These are phyloP conservation scores for Benitochromis conjunctus DNA, from an alignment of 2,113 vertebrate species.

Conservation along the genomic window DNA sequence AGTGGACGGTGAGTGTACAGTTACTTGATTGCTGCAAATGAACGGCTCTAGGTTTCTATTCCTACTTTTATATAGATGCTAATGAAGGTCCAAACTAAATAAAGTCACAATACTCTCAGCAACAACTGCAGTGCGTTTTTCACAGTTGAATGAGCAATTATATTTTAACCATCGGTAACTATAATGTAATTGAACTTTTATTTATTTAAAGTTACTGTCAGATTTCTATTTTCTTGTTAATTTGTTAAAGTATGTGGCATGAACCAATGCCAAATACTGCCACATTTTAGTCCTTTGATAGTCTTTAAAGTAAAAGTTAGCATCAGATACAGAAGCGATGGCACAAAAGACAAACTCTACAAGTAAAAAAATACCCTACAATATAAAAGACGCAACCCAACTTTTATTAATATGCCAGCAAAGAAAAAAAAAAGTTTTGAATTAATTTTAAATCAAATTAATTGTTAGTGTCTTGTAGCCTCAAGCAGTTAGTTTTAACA, in stretches of 20 bases:
- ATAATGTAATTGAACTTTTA: not conserved
- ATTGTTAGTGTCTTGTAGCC: not conserved
- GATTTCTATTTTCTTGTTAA: fast-evolving
- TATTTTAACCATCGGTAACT: not conserved
- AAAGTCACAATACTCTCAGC: not conserved
- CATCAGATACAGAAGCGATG: not conserved
- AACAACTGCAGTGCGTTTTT: not conserved
- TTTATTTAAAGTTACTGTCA: not conserved
- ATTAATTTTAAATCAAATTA: not conserved
- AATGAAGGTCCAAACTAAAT: not conserved
- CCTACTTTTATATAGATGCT: not conserved
- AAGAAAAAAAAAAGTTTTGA: not conserved
- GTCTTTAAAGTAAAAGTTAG: not conserved
- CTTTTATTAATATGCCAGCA: not conserved
- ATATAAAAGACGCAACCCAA: not conserved
- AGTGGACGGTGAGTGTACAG: not conserved
- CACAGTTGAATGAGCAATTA: not conserved
- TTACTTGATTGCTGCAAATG: not conserved
- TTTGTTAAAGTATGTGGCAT: not conserved
- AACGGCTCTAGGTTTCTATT: fast-evolving
- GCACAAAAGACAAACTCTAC: not conserved
- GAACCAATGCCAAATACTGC: not conserved
- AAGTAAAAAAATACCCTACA: not conserved
- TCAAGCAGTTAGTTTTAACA: not conserved
- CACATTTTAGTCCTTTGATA: not conserved